phyloP scores from a whole-genome alignment of 2,888 invertebrate genomes.

The Dryobota labecula region DNA sequence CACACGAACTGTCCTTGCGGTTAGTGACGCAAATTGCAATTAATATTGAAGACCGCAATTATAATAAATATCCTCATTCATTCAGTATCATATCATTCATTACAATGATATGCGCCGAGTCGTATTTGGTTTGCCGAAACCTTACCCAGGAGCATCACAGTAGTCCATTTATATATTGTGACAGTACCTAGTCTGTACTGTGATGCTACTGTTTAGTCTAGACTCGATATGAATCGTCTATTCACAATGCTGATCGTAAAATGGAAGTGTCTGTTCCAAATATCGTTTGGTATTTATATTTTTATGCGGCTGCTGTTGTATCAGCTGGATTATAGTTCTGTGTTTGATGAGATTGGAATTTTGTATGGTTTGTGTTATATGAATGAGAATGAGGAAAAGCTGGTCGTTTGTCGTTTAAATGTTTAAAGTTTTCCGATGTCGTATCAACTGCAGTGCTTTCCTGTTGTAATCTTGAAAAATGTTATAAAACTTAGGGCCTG shows the following conservation, averaged over 20 bases:
- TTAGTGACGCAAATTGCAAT: constrained; percentile 39
- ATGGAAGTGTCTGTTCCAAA: constrained; percentile 34
- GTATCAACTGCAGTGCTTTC: not conserved
- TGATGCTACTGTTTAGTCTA: too few species aligned
- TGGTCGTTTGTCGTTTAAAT: not conserved
- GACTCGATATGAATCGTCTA: constrained; percentile 34
- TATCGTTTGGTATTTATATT: constrained; percentile 41
- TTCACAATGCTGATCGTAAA: constrained; percentile 36
- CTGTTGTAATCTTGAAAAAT: not conserved
- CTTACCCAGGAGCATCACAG: constrained; percentile 14
- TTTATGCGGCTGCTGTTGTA: constrained; percentile 30
- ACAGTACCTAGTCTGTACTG: too few species aligned
- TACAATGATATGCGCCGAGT: constrained; percentile 39
- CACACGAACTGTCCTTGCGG: constrained; percentile 42
- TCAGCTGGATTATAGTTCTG: constrained; percentile 4
- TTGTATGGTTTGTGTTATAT: not conserved
- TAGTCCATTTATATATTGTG: too few species aligned
- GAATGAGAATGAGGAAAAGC: not conserved
- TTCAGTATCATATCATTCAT: constrained; percentile 34
- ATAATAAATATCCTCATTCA: constrained; percentile 47
- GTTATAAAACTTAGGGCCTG: too few species aligned
- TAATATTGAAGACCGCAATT: constrained; percentile 34
- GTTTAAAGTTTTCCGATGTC: not conserved
- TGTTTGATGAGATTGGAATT: constrained; percentile 23
- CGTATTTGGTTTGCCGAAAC: constrained; percentile 30